Evolutionary conservation across 2,113 vertebrate genomes (phyloP), one percentile per base, ranked within the genome.

Genomic region (Catagonus wagneri): DNA sequence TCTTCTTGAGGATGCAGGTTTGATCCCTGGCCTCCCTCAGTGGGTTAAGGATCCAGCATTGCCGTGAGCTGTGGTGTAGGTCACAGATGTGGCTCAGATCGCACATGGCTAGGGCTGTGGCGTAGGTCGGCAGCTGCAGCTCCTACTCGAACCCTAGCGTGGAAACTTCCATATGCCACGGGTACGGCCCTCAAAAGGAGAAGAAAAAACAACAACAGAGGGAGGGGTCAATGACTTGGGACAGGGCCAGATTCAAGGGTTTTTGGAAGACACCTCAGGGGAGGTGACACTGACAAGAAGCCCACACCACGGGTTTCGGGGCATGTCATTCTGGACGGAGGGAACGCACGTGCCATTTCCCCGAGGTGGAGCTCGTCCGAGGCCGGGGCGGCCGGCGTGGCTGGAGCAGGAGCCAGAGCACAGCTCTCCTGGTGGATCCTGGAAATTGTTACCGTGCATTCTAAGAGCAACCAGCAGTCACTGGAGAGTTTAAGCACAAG

Each of bases 351-450:
- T 44, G 11, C 80, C 90, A 85, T 71, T 89, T 34, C 44, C 76
- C 36, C 15, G 61, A 66, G 95, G n/a, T 6, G 17, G 32, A 78
- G 6, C 29, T 0, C 0, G 5, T 36, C 39, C 68, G 63, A 32
- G 27, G 34, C 15, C 11, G 2, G 2, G 74, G 7, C n/a, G 58
- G 66, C 54, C 23, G 3, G 36, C 0, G 14, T 0, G 10, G 60
- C 68, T n/a, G 80, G 32, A 25, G 15, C 63, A 3, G n/a, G 61
- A 6, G 8, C 27, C 22, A 39, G 68, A 6, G 12, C 1, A 2
- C 0, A 0, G 54, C 27, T 63, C 34, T 14, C 58, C 39, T 76
- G 32, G 52, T 36, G 29, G 52, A 17, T 29, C 74, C 61, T 5
- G 61, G 32, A 27, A 79, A 92, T 52, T 34, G 29, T 14, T 14